These are phyloP conservation scores for Acrocera orbiculus DNA, from an alignment of 2,888 invertebrate genomes.

Conservation along the genomic window DNA sequence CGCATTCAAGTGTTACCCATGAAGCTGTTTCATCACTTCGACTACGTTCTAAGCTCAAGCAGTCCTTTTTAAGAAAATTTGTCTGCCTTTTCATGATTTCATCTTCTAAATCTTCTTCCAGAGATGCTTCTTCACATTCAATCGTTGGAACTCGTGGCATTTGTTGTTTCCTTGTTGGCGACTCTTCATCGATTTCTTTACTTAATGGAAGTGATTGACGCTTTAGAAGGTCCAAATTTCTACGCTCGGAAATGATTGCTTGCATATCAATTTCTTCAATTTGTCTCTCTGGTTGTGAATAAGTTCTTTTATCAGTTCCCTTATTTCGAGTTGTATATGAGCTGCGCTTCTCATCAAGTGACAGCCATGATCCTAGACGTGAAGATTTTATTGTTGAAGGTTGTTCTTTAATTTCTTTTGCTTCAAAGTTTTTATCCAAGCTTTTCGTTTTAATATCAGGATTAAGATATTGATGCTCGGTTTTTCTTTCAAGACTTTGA, in stretches of 20 bases:
- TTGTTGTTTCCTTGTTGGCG: constrained; percentile 23
- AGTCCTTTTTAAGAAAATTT: constrained; percentile 23
- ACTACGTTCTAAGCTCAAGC: constrained; percentile 33
- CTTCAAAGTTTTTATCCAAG: constrained; percentile 44
- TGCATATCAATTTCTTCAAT: constrained; percentile 38
- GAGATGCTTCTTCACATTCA: constrained; percentile 30
- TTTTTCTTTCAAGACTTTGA: constrained; percentile 47
- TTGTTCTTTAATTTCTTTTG: constrained; percentile 23
- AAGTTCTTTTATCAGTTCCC: constrained; percentile 7
- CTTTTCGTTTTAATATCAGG: constrained; percentile 50
- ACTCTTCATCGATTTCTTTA: constrained; percentile 9
- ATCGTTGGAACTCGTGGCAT: constrained; percentile 30
- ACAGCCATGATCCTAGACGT: constrained; percentile 32
- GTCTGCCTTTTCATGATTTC: constrained; percentile 22
- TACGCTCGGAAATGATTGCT: constrained; percentile 41
- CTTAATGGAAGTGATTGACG: constrained; percentile 34
- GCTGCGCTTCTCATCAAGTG: constrained; percentile 22
- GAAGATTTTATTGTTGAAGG: constrained; percentile 14
- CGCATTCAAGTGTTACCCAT: constrained; percentile 49
- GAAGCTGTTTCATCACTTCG: constrained; percentile 51
- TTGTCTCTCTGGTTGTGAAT: constrained; percentile 15
- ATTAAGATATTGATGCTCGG: constrained; percentile 39
- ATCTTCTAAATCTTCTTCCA: constrained; percentile 27
- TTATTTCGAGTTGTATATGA: not conserved
- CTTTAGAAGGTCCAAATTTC: constrained; percentile 42